Evolutionary conservation across 1,140 invertebrate genomes (phyloP).

Genomic region (Drosophila trapezifrons): DNA sequence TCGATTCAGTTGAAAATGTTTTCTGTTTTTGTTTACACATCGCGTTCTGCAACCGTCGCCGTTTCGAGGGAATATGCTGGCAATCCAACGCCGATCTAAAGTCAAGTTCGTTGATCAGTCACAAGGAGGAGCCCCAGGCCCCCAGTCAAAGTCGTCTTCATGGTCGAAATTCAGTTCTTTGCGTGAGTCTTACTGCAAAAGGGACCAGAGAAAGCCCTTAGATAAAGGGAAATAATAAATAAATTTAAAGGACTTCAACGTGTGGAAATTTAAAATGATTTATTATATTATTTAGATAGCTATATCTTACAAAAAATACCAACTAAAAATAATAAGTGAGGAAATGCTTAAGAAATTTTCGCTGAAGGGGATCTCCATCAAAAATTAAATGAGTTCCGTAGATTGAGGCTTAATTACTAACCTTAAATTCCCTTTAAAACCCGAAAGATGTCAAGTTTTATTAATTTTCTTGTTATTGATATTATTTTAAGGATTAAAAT

Average conservation of each 20-base stretch:
- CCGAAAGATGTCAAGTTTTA: too few relatives aligned
- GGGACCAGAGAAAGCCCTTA: background rate
- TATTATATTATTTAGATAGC: background rate
- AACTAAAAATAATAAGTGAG: too few relatives aligned
- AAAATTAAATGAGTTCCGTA: too few relatives aligned
- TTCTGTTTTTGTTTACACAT: constrained; percentile 67
- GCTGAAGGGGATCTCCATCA: too few relatives aligned
- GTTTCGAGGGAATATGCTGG: constrained; percentile 27
- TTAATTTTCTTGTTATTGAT: too few relatives aligned
- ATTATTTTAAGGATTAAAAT: background rate
- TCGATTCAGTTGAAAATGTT: constrained; percentile 64
- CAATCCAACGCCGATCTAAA: constrained; percentile 16
- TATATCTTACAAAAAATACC: too few relatives aligned
- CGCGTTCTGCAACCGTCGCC: constrained; percentile 36
- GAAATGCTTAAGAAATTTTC: too few relatives aligned
- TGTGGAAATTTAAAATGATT: too few relatives aligned
- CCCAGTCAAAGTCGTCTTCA: background rate
- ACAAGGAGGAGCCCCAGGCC: constrained; percentile 15
- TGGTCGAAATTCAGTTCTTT: constrained; percentile 60
- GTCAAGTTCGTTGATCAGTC: constrained; percentile 2
- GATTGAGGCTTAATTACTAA: too few relatives aligned
- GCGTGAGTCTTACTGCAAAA: constrained; percentile 49
- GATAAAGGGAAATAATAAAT: background rate
- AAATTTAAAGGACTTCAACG: too few relatives aligned
- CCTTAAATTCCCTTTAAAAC: too few relatives aligned